Conservation (phyloP, 2,888 invertebrate species). For the Drosophila dives region DNA sequence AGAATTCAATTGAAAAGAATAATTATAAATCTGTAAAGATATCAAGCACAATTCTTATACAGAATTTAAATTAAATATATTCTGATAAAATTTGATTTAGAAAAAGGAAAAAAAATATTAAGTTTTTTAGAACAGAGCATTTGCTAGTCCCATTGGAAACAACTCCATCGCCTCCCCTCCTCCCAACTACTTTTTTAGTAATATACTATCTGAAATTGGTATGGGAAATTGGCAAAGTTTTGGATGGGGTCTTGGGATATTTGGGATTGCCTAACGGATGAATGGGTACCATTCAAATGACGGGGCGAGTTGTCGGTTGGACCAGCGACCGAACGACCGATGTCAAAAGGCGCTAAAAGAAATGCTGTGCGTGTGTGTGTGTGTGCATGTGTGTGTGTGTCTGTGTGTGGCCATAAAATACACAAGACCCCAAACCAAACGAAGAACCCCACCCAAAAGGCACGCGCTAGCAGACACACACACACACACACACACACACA, state of each 20-base stretch:
- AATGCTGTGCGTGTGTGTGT: slow-evolving; percentile 33
- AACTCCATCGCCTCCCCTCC: neutral
- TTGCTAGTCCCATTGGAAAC: slow-evolving; percentile 8
- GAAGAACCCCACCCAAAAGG: slow-evolving; percentile 6
- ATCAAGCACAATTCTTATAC: neutral
- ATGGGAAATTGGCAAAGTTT: slow-evolving; percentile 38
- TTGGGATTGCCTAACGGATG: slow-evolving; percentile 42
- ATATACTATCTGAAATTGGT: slow-evolving; percentile 32
- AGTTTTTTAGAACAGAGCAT: slow-evolving; percentile 18
- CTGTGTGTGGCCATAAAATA: slow-evolving; percentile 77
- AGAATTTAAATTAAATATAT: neutral
- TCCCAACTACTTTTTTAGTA: slow-evolving; percentile 9
- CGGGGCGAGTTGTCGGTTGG: slow-evolving; percentile 33
- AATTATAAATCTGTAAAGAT: neutral
- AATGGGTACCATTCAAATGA: slow-evolving; percentile 53
- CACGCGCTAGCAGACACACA: slow-evolving; percentile 12
- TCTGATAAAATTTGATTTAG: neutral
- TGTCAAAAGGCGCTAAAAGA: slow-evolving; percentile 66
- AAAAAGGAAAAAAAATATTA: neutral
- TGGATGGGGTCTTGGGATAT: neutral
- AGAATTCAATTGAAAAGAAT: neutral
- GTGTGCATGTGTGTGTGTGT: slow-evolving; percentile 45
- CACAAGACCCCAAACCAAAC: slow-evolving; percentile 35
- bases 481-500: slow-evolving; percentile 27
- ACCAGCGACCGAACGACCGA: slow-evolving; percentile 54